phyloP scores from a whole-genome alignment of 2,797 vertebrate species.

The Sus cebifrons region DNA sequence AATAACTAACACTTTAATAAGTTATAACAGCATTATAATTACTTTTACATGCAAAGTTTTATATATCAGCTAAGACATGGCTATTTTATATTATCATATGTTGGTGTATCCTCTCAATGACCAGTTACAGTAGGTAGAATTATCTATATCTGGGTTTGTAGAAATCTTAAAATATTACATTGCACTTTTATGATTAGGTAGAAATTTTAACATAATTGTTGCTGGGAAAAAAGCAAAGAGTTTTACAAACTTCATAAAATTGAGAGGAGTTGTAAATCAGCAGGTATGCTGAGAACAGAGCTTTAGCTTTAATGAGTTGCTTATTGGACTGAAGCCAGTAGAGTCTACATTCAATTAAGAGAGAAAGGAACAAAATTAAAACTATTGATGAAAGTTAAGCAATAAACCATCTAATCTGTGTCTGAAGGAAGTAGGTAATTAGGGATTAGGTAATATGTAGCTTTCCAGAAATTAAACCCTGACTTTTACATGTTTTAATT shows the following conservation, averaged over 20 bases:
- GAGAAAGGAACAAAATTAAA: slow-evolving; percentile 66
- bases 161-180: background rate
- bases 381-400: slow-evolving; percentile 50
- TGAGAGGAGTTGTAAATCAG: background rate
- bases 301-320: background rate
- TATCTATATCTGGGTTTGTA: background rate
- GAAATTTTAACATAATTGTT: background rate
- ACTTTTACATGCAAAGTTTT: background rate
- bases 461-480: slow-evolving; percentile 12
- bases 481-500: slow-evolving; percentile 28
- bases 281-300: slow-evolving; percentile 8
- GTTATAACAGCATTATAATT: background rate
- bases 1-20: background rate
- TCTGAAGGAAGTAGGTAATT: background rate
- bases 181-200: background rate
- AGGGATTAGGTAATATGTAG: background rate
- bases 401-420: background rate
- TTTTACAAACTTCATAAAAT: slow-evolving; percentile 6
- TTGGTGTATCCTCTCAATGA: background rate
- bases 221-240: background rate
- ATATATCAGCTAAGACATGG: background rate
- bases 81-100: background rate
- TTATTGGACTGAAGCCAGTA: background rate
- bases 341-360: background rate
- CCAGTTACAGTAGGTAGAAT: background rate